phyloP scores from a whole-genome alignment of 2,888 invertebrate species.

The Syritta pipiens region DNA sequence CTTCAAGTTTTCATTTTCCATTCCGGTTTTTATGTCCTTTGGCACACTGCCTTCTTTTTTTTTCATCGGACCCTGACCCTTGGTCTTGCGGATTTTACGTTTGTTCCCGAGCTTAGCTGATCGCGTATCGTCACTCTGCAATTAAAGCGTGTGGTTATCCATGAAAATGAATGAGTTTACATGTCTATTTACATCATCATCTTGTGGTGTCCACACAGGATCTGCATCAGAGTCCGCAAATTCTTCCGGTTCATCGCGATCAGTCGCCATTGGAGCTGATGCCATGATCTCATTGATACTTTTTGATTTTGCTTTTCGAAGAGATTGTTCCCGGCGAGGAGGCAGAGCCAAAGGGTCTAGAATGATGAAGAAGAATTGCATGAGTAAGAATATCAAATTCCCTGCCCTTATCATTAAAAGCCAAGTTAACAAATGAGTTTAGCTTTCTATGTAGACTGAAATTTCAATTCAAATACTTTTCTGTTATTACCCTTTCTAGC shows the following conservation, averaged over 20 bases:
- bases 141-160: constrained; percentile 17
- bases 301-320: constrained; percentile 85
- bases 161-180: not conserved
- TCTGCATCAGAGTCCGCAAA: constrained; percentile 85
- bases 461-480: too few species aligned
- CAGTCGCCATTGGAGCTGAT: constrained; percentile 72
- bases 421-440: too few species aligned
- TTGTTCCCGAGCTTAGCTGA: constrained; percentile 22
- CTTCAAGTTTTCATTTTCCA: constrained; percentile 17
- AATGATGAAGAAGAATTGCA: not conserved
- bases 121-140: constrained; percentile 47
- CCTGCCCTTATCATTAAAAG: too few species aligned
- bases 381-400: constrained; percentile 18
- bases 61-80: constrained; percentile 1
- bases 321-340: constrained; percentile 83
- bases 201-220: constrained; percentile 88
- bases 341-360: constrained; percentile 80
- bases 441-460: too few species aligned
- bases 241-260: constrained; percentile 81
- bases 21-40: constrained; percentile 14
- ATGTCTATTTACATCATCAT: constrained; percentile 79
- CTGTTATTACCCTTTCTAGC: too few species aligned
- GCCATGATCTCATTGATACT: constrained; percentile 81
- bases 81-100: constrained; percentile 48
- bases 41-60: constrained; percentile 5